Base-by-base conservation (phyloP, 2,113 vertebrate genomes). In the Clarias magur region DNA sequence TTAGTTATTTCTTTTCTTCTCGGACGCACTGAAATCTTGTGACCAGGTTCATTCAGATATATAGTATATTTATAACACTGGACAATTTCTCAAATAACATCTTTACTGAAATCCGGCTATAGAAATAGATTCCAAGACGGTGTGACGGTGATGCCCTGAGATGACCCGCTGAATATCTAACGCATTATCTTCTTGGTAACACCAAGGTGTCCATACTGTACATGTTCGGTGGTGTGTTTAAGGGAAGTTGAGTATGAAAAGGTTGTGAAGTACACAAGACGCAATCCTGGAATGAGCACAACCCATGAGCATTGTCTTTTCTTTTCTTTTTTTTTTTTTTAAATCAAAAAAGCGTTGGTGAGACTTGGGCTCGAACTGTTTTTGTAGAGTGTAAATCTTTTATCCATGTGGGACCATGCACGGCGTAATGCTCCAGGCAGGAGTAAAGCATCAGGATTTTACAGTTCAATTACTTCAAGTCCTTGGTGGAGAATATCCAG, bases 401-500 rank as follows among this genome's bases (percentile, higher is more conserved):
- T 21, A 11, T 34, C 78, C 78, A 27, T 80, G 78, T 23, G 78
- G 78, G 78, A 80, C 78, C 56, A 60, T 80, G 25, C 27, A 34
- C 56, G 21, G 56, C 27, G 21, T 34, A 80, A 59, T 60, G 78
- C 78, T 80, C 27, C 78, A 80, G 78, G 56, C 78, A 80, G 78
- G 34, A 57, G 56, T 80, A 60, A 30, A 80, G 56, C 78, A 60
- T 80, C 76, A 57, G 53, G 54, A 79, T 60, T 80, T 80, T 80
- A 80, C 78, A 80, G 78, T 80, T 59, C 78, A 80, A 34, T 80
- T 60, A 60, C 78, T 60, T 60, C 78, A 60, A 34, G 54, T 80
- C 27, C 78, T 80, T 8, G 11, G 34, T 80, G 78, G 78, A 80
- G 25, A 80, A 12, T 27, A 80, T 80, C 78, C 78, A 60, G 54